Percentiles rank a stretch among this genome's conserved stretches.
These are phyloP conservation scores for Nesoenas mayeri DNA, from an alignment of 2,113 vertebrate genomes.

Conservation along the genomic window DNA sequence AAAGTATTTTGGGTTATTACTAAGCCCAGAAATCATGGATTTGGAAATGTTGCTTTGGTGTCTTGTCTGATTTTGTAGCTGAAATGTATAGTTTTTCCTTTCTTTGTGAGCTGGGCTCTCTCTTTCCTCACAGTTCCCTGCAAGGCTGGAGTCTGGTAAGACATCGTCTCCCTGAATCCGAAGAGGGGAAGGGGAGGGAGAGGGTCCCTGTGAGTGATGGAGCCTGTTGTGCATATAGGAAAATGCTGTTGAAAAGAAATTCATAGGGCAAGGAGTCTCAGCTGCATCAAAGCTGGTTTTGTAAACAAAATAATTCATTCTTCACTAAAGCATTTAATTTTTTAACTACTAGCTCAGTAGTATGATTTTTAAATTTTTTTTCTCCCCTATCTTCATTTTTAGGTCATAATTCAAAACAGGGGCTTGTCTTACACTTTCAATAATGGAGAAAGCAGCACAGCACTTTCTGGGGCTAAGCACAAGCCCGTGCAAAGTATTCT, in stretches of 20 bases:
- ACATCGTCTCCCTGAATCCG: background rate
- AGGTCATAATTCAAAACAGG: background rate
- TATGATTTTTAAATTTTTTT: background rate
- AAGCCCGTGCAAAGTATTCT: background rate
- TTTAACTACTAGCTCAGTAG: background rate
- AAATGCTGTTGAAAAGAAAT: background rate
- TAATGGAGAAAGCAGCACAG: background rate
- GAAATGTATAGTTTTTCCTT: background rate
- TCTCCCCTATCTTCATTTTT: background rate
- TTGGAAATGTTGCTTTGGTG: background rate
- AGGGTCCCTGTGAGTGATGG: background rate
- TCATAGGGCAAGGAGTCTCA: background rate
- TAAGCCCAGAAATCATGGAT: background rate
- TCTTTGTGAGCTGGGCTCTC: background rate
- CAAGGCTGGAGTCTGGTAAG: rapidly evolving
- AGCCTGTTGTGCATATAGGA: background rate
- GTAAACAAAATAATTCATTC: background rate
- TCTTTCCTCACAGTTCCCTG: background rate
- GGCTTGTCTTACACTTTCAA: background rate
- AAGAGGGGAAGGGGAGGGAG: background rate
- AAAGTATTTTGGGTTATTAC: background rate
- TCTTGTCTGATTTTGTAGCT: background rate
- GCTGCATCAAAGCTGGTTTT: background rate
- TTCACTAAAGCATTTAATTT: background rate
- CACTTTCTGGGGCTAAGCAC: background rate